Base-by-base conservation (phyloP, 2,888 invertebrate genomes). In the Artemia sp. region DNA sequence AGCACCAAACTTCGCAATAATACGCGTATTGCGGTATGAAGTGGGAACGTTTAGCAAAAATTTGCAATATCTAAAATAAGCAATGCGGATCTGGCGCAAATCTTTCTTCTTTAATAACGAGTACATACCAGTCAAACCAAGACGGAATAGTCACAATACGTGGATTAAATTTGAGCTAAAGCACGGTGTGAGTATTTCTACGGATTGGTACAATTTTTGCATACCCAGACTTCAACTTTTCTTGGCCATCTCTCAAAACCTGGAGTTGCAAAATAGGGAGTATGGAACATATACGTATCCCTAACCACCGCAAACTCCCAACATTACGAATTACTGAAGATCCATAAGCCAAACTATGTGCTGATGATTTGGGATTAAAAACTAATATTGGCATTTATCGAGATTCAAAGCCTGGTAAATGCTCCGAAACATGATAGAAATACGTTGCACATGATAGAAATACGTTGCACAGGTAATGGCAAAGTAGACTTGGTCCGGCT, bases 91-190 rank as follows among this genome's bases (percentile, higher is more conserved):
- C 38, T 38, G 38, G 38, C 6, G 1, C 38, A 3, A 38, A 38
- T 38, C 38, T 38, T 38, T 38, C 38, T 6, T 38, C 38, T 38
- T 38, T 6, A 2, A 38, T 38, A 38, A 38, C 38, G 38, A 38
- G 38, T 38, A 38, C 38, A 38, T 38, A 38, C 38, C 6, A 38
- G 38, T 38, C 38, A 38, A 38, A 38, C 3, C 86, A 83, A 89
- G 85, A 90, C 90, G 84, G 12, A 84, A 85, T 74, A 73, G 75
- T 38, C 38, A 38, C 38, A 38, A 38, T 38, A 38, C 6, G 38
- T 38, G 6, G 19, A 9, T 1, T 8, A n/a, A 2, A 53, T 53
- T 53, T n/a, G 14, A 53, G 1, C 12, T 12, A 53, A 53, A 14
- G 58, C 12, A 53, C 12, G 14, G 12, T 14, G n/a, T 8, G 8